Percentiles rank a stretch among this genome's conserved stretches.
Conservation (phyloP, 2,888 invertebrate species). For the Strigamia crassipes region DNA sequence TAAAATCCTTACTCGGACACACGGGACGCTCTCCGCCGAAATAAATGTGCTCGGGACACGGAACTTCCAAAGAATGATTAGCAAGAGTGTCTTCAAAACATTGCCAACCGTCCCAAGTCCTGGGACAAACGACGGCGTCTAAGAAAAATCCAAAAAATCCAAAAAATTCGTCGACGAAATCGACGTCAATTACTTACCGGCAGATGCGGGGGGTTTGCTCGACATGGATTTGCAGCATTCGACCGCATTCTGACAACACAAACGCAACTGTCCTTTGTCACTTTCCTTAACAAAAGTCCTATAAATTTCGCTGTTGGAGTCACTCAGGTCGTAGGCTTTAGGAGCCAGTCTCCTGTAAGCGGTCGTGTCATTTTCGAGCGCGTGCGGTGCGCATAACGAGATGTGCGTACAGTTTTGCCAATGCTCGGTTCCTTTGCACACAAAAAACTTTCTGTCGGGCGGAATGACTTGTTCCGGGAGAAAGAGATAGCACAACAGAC, state of each 20-base stretch:
- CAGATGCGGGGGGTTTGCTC: slow-evolving; percentile 17
- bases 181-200: not conserved
- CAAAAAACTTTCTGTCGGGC: not conserved
- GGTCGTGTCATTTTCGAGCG: slow-evolving; percentile 23
- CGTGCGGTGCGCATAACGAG: not conserved
- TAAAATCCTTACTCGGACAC: slow-evolving; percentile 53
- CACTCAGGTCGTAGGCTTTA: slow-evolving; percentile 17
- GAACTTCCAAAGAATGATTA: slow-evolving; percentile 51
- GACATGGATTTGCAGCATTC: slow-evolving; percentile 50
- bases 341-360: slow-evolving; percentile 20
- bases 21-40: slow-evolving; percentile 53
- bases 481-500: slow-evolving; percentile 54
- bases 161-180: not conserved
- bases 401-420: not conserved
- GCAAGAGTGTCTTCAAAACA: slow-evolving; percentile 56
- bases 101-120: slow-evolving; percentile 59
- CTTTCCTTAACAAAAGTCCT: slow-evolving; percentile 42
- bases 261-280: slow-evolving; percentile 49
- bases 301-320: slow-evolving; percentile 17
- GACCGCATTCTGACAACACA: slow-evolving; percentile 51
- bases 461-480: slow-evolving; percentile 51
- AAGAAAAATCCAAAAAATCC: not conserved
- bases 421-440: not conserved
- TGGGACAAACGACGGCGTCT: slow-evolving; percentile 54
- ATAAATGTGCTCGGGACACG: slow-evolving; percentile 56